Evolutionary conservation across 2,888 invertebrate species (phyloP), one percentile per base, ranked within the genome.

Genomic region (Alsophila aescularia): DNA sequence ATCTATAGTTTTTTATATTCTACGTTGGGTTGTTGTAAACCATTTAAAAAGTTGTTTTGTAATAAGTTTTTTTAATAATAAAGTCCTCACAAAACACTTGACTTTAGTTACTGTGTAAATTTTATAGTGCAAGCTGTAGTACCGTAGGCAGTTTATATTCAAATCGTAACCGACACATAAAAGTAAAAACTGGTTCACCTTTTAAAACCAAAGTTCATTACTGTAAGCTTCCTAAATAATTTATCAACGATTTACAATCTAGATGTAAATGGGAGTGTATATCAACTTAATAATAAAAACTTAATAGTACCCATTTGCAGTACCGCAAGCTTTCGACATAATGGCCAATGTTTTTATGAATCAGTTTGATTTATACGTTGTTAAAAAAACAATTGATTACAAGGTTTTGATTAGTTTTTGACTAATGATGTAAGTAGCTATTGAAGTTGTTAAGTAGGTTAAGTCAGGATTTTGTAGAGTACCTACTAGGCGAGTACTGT

Each of bases 101-200:
- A 52, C 34, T 31, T 14, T 2, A 6, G 15, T 34, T 53, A 54
- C 54, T 54, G 49, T 18, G n/a, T n/a, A n/a, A n/a, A n/a, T n/a
- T 18, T 29, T 47, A 48, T 31, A 15, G 12, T 34, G 7, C 57
- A 58, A 57, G 62, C 31, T 40, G 31, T 21, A 14, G 29, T 69
- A 64, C 45, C 36, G 45, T 45, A 16, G 45, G 40, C 55, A 65
- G 73, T 77, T 77, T 73, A 75, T 75, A 83, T 82, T 79, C 74
- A 81, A 82, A 81, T 72, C 62, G 60, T 67, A 71, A 67, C 65
- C 62, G 37, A 39, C 51, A 64, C 72, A 69, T 75, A 72, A 67
- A 67, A 52, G 66, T 75, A 74, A 81, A 79, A 85, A 85, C 83
- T 83, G 73, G 87, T 82, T 87, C 82, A 87, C 88, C 85, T 87